These are phyloP conservation scores for Trichomalopsis sarcophagae DNA, from an alignment of 1,140 invertebrate genomes.

Conservation along the genomic window DNA sequence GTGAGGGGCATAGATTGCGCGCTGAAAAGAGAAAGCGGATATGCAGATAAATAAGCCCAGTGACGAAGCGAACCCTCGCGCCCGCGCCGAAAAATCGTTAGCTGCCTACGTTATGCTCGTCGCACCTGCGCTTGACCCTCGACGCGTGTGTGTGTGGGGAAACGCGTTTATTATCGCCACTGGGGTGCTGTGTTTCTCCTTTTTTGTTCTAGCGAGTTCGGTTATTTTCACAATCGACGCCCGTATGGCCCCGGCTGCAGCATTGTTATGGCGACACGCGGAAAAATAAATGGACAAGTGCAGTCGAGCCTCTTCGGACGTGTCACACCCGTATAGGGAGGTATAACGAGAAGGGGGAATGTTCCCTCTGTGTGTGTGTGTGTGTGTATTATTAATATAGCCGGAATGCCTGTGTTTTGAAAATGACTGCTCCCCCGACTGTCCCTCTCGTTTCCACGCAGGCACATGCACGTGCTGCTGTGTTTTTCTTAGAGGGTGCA, in stretches of 20 bases:
- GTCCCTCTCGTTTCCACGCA: background rate
- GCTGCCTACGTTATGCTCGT: no score
- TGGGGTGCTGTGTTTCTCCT: background rate
- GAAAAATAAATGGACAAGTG: background rate
- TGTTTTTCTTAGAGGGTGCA: no score
- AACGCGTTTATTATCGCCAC: background rate
- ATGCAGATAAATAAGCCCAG: conserved; percentile 30
- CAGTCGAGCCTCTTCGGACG: background rate
- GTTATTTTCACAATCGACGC: conserved; percentile 18
- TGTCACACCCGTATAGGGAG: background rate
- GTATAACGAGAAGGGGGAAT: background rate
- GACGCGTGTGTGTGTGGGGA: background rate
- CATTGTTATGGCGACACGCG: conserved; percentile 4
- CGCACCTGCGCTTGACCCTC: conserved; percentile 31
- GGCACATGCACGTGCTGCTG: no score
- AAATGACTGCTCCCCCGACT: background rate
- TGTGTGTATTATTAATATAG: background rate
- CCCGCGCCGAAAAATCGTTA: conserved; percentile 11
- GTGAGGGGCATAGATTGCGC: background rate
- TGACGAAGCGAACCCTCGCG: background rate
- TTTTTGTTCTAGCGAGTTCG: background rate
- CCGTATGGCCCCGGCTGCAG: background rate
- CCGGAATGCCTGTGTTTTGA: background rate
- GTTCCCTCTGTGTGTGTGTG: background rate
- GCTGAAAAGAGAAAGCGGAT: conserved; percentile 21